A percentile compares a stretch with the other conserved stretches of the same genome.
Conservation (phyloP, 2,888 invertebrate species). For the Drosophila quinaria region DNA sequence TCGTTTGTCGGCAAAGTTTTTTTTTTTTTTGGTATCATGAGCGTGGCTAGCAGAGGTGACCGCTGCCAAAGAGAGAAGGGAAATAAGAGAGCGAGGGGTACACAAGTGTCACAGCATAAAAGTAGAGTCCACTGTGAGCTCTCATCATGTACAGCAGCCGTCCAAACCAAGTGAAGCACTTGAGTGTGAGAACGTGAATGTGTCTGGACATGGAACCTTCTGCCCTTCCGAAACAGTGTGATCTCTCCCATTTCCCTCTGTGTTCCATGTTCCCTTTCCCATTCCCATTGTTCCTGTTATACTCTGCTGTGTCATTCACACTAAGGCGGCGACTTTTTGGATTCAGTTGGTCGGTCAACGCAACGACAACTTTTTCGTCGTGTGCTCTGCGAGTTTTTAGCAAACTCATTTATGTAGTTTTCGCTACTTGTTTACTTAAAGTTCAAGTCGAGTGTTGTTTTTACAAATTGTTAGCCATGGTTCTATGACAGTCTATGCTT, state of each 20-base stretch:
- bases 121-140: constrained; percentile 56
- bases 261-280: constrained; percentile 3
- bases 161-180: constrained; percentile 10
- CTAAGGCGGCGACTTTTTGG: constrained; percentile 45
- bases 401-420: constrained; percentile 81
- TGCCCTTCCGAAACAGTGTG: constrained; percentile 13
- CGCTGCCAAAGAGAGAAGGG: not conserved
- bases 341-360: constrained; percentile 24
- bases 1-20: constrained; percentile 73
- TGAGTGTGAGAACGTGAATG: constrained; percentile 64
- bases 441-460: constrained; percentile 80
- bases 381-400: constrained; percentile 67
- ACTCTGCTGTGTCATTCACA: constrained; percentile 77
- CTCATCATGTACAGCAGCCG: constrained; percentile 38
- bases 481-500: constrained; percentile 12
- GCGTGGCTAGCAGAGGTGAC: constrained; percentile 36
- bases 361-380: constrained; percentile 31
- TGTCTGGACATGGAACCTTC: constrained; percentile 57
- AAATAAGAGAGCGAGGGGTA: constrained; percentile 7
- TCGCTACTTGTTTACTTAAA: constrained; percentile 79
- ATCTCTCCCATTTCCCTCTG: constrained; percentile 2
- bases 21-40: constrained; percentile 63
- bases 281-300: constrained; percentile 18
- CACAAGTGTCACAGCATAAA: constrained; percentile 77
- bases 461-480: constrained; percentile 76